A percentile compares a stretch with the other conserved stretches of the same genome.
phyloP scores from a whole-genome alignment of 2,888 invertebrate species.

The Pyrgus malvae region DNA sequence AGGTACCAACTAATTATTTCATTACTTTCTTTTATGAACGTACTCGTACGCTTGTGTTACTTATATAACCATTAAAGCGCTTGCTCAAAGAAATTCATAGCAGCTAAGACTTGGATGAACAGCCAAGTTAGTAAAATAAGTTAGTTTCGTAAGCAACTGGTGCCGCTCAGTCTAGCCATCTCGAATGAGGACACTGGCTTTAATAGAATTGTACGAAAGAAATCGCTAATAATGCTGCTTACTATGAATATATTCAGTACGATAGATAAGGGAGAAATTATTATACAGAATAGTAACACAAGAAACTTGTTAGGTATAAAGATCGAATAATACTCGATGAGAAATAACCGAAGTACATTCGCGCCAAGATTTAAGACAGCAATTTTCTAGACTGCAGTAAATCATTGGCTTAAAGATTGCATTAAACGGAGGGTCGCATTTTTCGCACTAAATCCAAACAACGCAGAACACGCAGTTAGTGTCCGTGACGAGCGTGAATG shows the following conservation, averaged over 20 bases:
- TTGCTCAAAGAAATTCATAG: background rate
- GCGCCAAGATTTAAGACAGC: background rate
- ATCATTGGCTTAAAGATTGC: constrained; percentile 58
- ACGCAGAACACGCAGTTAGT: constrained; percentile 72
- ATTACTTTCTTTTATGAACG: too few relatives aligned
- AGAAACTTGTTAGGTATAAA: too few relatives aligned
- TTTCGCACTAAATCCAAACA: constrained; percentile 70
- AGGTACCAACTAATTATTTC: too few relatives aligned
- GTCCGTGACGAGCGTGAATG: constrained; percentile 74
- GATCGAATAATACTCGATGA: too few relatives aligned
- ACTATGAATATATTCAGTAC: background rate
- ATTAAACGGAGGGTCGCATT: constrained; percentile 56
- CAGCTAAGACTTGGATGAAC: constrained; percentile 2
- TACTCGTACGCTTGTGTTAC: too few relatives aligned
- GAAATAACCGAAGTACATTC: too few relatives aligned
- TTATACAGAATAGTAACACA: too few relatives aligned
- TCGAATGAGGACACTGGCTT: constrained; percentile 13
- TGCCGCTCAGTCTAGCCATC: constrained; percentile 57
- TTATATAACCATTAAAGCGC: too few relatives aligned
- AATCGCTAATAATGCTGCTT: background rate
- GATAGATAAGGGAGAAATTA: too few relatives aligned
- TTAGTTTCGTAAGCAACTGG: constrained; percentile 48
- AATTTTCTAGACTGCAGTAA: constrained; percentile 33
- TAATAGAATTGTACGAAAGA: background rate
- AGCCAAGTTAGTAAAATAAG: constrained; percentile 23